Base-by-base conservation (phyloP, 2,113 vertebrate genomes). In the Hylia prasina region DNA sequence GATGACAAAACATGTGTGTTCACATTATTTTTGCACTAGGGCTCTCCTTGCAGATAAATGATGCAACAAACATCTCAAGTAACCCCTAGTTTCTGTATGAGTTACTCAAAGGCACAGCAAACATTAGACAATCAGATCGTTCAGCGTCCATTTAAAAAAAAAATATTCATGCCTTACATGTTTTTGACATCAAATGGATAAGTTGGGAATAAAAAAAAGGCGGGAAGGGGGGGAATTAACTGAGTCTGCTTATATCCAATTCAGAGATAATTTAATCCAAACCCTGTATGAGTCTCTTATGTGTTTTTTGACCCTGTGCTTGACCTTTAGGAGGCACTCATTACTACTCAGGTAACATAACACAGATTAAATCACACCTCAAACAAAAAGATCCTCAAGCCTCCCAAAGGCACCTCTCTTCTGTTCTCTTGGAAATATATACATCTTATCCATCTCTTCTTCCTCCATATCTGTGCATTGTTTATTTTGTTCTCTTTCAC, bases 221-320 rank as follows among this genome's bases (percentile, higher is more conserved):
- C n/a, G 50, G 3, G 3, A 1, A 0, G 2, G 13, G 8, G 10
- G 15, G 3, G 9, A 65, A 53, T 44, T 39, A 70, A 4, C 6
- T 37, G 50, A 81, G 7, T n/a, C 48, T 3, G 61, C 33, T 35
- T 14, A 4, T 47, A 58, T 51, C 25, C 15, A 80, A 4, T 58
- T 58, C 25, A 57, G 11, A 39, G 30, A 35, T 79, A 57, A 50
- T 77, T 90, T 65, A 82, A 39, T 65, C 24, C 33, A 35, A 66
- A 19, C 18, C 39, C 88, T 77, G 21, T 48, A 33, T 23, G 22
- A 63, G 22, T 28, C 12, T 25, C 64, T 51, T 33, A 17, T 0
- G 2, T 19, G 15, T 70, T 78, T 75, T 64, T 60, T 60, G 11
- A 70, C 11, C 16, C 9, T 17, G 5, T 58, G 8, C 60, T 90